These are phyloP conservation scores for Zaprionus vittiger DNA, from an alignment of 1,140 invertebrate species.

Conservation along the genomic window DNA sequence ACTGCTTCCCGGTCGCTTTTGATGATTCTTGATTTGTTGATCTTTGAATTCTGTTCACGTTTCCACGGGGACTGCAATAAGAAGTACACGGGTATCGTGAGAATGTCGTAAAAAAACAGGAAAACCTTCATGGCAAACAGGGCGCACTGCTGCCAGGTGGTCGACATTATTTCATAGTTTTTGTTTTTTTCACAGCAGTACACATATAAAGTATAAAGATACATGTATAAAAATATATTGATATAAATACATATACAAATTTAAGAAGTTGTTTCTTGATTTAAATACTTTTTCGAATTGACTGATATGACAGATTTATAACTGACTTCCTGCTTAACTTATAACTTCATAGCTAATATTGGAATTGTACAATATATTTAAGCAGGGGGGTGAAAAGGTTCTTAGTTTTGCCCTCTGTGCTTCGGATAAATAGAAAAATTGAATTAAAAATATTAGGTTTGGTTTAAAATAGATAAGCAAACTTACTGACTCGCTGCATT, in stretches of 20 bases:
- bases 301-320: neutral
- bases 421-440: too few relatives aligned
- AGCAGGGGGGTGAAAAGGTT: too few relatives aligned
- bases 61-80: conserved; percentile 94
- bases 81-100: conserved; percentile 95
- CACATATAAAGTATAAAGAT: conserved; percentile 3
- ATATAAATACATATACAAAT: neutral
- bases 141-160: conserved; percentile 90
- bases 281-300: neutral
- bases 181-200: neutral
- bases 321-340: neutral
- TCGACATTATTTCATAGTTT: conserved; percentile 57
- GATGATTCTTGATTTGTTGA: conserved; percentile 86
- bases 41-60: conserved; percentile 88
- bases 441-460: too few relatives aligned
- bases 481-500: too few relatives aligned
- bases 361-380: too few relatives aligned
- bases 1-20: conserved; percentile 85
- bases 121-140: conserved; percentile 90
- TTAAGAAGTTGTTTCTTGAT: neutral
- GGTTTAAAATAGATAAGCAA: too few relatives aligned
- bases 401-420: too few relatives aligned
- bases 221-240: neutral
- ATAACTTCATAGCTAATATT: too few relatives aligned
- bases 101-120: conserved; percentile 93